Evolutionary conservation across 1,140 invertebrate genomes (phyloP).

Genomic region (Adoxophyes honmai): DNA sequence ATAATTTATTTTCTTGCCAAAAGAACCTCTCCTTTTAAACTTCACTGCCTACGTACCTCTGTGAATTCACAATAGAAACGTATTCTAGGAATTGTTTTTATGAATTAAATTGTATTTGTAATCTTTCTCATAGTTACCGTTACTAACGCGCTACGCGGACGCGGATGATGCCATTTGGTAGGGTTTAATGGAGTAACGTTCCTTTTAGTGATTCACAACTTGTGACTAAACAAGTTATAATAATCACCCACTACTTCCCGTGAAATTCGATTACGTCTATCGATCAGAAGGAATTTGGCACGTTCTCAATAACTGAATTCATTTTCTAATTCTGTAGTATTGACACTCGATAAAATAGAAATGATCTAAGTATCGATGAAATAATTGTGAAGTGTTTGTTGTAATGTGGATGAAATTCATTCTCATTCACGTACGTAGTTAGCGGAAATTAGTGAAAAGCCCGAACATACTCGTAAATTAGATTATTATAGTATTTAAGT

Average conservation of each 20-base stretch:
- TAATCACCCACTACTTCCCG: slow-evolving; percentile 21
- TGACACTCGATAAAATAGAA: slow-evolving; percentile 3
- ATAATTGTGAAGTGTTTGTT: neutral
- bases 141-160: neutral
- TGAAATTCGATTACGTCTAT: slow-evolving; percentile 15
- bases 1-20: no score
- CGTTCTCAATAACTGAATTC: slow-evolving; percentile 18
- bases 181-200: neutral
- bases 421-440: no score
- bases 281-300: slow-evolving; percentile 14
- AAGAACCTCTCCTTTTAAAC: no score
- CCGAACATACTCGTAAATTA: no score
- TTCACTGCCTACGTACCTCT: no score
- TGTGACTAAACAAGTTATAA: slow-evolving; percentile 17
- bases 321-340: slow-evolving; percentile 23
- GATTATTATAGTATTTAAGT: no score
- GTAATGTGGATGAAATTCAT: no score
- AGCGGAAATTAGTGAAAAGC: no score
- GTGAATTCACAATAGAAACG: no score
- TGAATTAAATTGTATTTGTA: neutral
- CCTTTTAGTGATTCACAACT: slow-evolving; percentile 2
- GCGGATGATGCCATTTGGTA: neutral
- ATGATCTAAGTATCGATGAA: neutral
- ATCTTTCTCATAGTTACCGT: slow-evolving; percentile 8
- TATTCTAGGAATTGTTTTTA: neutral